Conservation (phyloP, 2,888 invertebrate genomes). For the Hemaris fuciformis region DNA sequence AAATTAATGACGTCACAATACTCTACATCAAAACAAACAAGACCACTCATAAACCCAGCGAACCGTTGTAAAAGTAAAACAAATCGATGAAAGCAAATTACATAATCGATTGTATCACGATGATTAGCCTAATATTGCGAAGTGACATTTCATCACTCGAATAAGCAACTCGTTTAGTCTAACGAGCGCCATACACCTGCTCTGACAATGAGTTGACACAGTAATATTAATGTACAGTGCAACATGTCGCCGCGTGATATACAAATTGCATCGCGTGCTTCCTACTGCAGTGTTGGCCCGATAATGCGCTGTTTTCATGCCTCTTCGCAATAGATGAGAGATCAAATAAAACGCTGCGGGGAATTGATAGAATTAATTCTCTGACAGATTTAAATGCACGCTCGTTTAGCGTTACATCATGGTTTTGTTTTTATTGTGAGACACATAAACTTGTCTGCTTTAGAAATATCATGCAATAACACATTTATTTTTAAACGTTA, state of each 20-base stretch:
- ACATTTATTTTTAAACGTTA: background rate
- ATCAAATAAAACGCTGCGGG: background rate
- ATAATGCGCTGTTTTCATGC: background rate
- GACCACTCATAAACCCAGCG: background rate
- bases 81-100: constrained; percentile 27
- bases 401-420: background rate
- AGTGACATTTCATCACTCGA: constrained; percentile 24
- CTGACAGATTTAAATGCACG: background rate
- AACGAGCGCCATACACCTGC: constrained; percentile 15
- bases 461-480: background rate
- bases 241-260: background rate
- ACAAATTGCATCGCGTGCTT: constrained; percentile 38
- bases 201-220: background rate
- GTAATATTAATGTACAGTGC: background rate
- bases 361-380: background rate
- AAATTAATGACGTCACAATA: too few species aligned
- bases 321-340: background rate
- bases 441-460: background rate
- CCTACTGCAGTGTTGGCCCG: background rate
- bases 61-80: constrained; percentile 17
- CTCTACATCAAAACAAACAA: background rate
- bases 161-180: background rate
- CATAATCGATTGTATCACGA: constrained; percentile 19
- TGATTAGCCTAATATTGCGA: constrained; percentile 34
- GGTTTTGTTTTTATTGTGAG: background rate